Evolutionary conservation across 2,113 vertebrate species (phyloP), one percentile per base, ranked within the genome.

Genomic region (Scopus umbretta): DNA sequence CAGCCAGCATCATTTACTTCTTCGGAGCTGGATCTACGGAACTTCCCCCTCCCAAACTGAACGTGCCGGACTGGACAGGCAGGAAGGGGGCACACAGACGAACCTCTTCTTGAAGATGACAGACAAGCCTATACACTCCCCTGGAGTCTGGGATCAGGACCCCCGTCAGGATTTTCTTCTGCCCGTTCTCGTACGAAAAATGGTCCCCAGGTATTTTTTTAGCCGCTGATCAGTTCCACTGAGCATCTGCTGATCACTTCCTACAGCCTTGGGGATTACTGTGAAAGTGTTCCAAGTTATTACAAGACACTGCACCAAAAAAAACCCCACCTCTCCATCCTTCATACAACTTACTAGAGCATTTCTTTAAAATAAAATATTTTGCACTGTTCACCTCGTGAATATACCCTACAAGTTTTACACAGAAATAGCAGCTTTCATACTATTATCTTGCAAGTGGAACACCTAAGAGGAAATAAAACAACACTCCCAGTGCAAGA

Each of bases 181-280:
- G 27, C 19, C 10, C 1, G 0, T 21, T n/a, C 32, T 45, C 10
- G 3, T 5, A 50, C 4, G 13, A 66, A 38, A 72, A 55, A 59
- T 0, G 2, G 56, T 40, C n/a, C 55, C 50, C 15, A 10, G 15
- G 16, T 63, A 20, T 34, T 68, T 62, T 62, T 45, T 29, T 21
- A 25, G 49, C 53, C 72, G 36, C 29, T 45, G 15, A 49, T 14
- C 22, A 38, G 42, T 25, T 61, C 25, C 21, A 43, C 27, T 6
- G 17, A 68, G 47, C 17, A 36, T 47, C 73, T 36, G 36, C 40
- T 13, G 11, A 53, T 38, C 49, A 11, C 13, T 29, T 68, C 43
- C 56, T 15, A 50, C 38, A 80, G 55, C 68, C 58, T 8, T 7
- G 16, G 50, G 30, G 22, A 84, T 27, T 14, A 32, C 34, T 13